phyloP scores from a whole-genome alignment of 2,888 invertebrate species.

The Erpobdella octoculata region DNA sequence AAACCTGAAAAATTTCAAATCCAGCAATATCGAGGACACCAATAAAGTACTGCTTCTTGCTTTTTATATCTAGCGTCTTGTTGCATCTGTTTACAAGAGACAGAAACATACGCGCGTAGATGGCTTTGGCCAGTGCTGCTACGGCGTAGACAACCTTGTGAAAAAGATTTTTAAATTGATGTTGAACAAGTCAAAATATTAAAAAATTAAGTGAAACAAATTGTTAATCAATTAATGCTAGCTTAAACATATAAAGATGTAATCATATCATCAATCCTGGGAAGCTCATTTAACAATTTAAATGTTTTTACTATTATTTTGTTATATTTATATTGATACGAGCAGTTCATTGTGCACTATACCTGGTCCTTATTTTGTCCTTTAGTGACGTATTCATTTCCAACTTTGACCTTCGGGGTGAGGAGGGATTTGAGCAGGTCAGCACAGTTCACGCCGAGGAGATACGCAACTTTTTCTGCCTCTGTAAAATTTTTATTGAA shows the following conservation, averaged over 20 bases:
- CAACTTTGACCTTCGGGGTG: conserved; percentile 92
- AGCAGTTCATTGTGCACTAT: no score
- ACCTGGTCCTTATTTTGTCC: conserved; percentile 83
- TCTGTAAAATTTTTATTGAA: conserved; percentile 49
- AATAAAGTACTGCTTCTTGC: conserved; percentile 96
- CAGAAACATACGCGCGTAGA: conserved; percentile 55
- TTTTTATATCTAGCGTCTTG: conserved; percentile 96
- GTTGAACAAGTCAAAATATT: no score
- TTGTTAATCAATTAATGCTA: no score
- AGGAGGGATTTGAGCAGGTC: conserved; percentile 70
- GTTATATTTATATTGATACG: no score
- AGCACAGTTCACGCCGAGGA: conserved; percentile 76
- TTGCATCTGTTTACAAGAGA: conserved; percentile 99
- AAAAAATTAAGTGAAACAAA: no score
- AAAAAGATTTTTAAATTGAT: no score
- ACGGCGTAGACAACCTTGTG: conserved; percentile 49
- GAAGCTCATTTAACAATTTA: no score
- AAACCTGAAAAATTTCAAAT: conserved; percentile 94
- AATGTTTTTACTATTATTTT: no score
- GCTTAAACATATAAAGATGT: no score
- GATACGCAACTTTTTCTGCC: conserved; percentile 85
- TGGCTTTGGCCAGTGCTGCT: conserved; percentile 54
- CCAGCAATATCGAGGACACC: conserved; percentile 99
- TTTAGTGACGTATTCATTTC: conserved; percentile 97
- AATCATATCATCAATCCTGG: no score